Evolutionary conservation across 2,113 vertebrate species (phyloP).

Genomic region (Leptobrachium ailaonicum): DNA sequence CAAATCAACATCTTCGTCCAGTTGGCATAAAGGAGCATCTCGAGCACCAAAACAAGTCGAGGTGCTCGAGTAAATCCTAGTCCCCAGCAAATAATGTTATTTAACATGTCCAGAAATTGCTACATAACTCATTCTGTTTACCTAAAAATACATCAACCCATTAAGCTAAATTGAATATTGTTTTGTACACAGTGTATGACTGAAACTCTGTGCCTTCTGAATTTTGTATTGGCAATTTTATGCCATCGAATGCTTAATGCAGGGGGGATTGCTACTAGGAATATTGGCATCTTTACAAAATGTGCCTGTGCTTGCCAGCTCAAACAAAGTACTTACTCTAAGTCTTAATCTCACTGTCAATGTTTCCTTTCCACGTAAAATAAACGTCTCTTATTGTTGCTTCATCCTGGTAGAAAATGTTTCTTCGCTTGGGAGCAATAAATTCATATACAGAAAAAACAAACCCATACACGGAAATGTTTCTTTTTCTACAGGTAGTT

Average conservation of each 20-base stretch:
- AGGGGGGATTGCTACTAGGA: neutral
- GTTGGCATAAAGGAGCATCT: too few relatives aligned
- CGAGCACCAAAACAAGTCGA: too few relatives aligned
- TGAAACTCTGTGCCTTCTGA: neutral
- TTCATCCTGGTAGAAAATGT: constrained; percentile 6
- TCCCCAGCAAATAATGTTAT: too few relatives aligned
- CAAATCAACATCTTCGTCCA: too few relatives aligned
- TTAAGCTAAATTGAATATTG: neutral
- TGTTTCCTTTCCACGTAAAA: constrained; percentile 19
- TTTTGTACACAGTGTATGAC: neutral
- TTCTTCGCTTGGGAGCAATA: neutral
- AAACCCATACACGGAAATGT: too few relatives aligned
- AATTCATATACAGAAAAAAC: too few relatives aligned
- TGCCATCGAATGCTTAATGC: neutral
- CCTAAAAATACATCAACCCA: neutral
- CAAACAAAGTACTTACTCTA: constrained; percentile 17
- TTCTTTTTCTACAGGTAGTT: too few relatives aligned
- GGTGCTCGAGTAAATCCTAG: too few relatives aligned
- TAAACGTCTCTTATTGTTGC: constrained; percentile 5
- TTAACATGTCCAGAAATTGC: too few relatives aligned
- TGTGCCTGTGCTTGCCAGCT: constrained; percentile 15
- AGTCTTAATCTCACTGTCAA: neutral
- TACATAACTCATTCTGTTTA: too few relatives aligned
- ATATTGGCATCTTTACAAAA: constrained; percentile 13
- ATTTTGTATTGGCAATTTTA: neutral